Evolutionary conservation across 2,113 vertebrate species (phyloP).

Genomic region (Pithys albifrons): DNA sequence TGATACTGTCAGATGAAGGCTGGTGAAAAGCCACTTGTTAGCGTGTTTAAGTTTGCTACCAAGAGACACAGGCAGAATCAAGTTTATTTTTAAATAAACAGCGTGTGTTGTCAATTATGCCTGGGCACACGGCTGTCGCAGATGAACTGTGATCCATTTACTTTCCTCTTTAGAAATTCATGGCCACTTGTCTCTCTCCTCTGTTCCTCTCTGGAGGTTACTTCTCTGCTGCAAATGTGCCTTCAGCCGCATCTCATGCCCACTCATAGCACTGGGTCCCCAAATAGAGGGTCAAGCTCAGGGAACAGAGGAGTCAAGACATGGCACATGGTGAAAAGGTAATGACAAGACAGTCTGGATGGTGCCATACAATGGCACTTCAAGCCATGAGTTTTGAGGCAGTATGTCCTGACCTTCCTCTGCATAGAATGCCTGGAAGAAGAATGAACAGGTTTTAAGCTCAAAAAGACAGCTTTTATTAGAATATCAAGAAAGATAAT

Average conservation of each 20-base stretch:
- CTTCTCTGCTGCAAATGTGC: neutral
- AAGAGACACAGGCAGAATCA: neutral
- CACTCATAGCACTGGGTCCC: accelerated
- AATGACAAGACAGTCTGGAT: neutral
- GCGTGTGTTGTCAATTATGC: neutral
- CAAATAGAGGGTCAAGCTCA: accelerated
- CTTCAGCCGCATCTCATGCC: neutral
- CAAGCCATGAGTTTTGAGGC: neutral
- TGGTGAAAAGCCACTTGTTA: conserved; percentile 29
- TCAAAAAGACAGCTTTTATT: neutral
- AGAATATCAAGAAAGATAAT: neutral
- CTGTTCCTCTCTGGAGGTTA: neutral
- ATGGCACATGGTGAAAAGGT: accelerated
- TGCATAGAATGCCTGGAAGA: neutral
- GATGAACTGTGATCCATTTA: neutral
- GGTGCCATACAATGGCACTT: accelerated
- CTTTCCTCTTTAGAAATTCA: neutral
- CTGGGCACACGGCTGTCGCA: neutral
- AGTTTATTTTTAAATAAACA: conserved; percentile 42
- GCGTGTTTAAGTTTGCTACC: neutral
- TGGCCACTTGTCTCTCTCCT: neutral
- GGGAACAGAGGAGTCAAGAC: neutral
- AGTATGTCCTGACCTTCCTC: neutral
- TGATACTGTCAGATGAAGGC: conserved; percentile 24
- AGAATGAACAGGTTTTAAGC: neutral